Conservation (phyloP, 2,888 invertebrate species). For the Tiliacea citrago region DNA sequence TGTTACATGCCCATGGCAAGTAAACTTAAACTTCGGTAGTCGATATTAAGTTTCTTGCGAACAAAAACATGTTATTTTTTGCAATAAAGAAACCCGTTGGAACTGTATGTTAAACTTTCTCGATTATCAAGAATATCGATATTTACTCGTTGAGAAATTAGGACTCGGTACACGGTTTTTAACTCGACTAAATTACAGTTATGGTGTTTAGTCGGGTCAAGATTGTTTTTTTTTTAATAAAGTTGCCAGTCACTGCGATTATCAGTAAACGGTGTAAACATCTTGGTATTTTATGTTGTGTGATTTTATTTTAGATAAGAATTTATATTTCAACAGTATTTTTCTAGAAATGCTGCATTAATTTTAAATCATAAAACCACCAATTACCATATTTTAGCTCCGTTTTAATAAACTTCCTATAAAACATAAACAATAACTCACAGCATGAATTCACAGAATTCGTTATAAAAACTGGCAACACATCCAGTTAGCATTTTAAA, state of each 20-base stretch:
- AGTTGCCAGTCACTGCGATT: constrained; percentile 6
- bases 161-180: constrained; percentile 48
- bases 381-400: neutral
- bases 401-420: constrained; percentile 3
- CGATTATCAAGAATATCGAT: constrained; percentile 57
- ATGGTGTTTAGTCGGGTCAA: constrained; percentile 19
- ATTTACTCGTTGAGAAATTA: constrained; percentile 55
- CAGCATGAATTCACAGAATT: constrained; percentile 34
- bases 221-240: neutral
- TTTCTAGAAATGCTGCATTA: neutral
- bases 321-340: neutral
- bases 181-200: constrained; percentile 28
- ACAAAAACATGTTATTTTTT: constrained; percentile 66
- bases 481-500: constrained; percentile 58
- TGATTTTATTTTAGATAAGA: no score
- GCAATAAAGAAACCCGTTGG: constrained; percentile 64
- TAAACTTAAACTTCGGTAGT: constrained; percentile 68
- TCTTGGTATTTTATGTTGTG: neutral
- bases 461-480: constrained; percentile 67
- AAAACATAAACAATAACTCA: constrained; percentile 33
- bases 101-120: constrained; percentile 59
- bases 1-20: constrained; percentile 68
- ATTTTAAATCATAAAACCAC: constrained; percentile 3
- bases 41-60: constrained; percentile 70
- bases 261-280: neutral